Base-by-base conservation (phyloP, 2,888 invertebrate species). In the Melikaiella ostensackeni region DNA sequence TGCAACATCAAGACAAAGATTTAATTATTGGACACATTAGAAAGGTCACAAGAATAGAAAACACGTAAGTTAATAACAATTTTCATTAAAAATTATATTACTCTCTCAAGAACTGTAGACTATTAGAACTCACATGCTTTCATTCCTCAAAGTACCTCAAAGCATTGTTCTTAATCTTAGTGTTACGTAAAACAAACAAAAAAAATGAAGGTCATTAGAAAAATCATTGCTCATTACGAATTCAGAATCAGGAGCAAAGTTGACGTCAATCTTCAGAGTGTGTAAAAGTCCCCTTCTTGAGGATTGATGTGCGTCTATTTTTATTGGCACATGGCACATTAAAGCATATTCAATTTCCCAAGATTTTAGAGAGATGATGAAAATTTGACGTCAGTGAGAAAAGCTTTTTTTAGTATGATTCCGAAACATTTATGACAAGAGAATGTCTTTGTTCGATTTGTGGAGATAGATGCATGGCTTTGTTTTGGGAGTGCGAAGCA, bases 141-240 rank as follows among this genome's bases (percentile, higher is more conserved):
- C 8, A 11, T 46, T 27, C 66, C 16, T 46, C 16, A 46, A n/a
- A 42, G 42, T 21, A 2, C 9, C 21, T 46, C n/a, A 50, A 30
- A 70, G 11, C 19, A 30, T 70, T 70, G 30, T 70, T 50, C 50
- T 70, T 50, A 70, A 50, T 46, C 27, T 30, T 6, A 27, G n/a
- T 11, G 33, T 70, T 70, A 70, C 50, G 70, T 70, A 70, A 70
- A 70, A 70, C 6, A 50, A 66, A 66, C n/a, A 46, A 66, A 30
- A 46, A 35, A 70, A 70, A 70, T 50, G 50, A 70, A 70, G 70
- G 70, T 70, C 30, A 70, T 70, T 70, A 27, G 21, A 21, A 55
- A 55, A 55, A 55, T 21, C 55, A 42, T 24, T 66, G n/a, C 30
- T 55, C 50, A 70, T 70, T 70, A 19, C 50, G 33, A 70, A 59